Percentiles rank a stretch among this genome's conserved stretches.
These are phyloP conservation scores for Arenaria interpres DNA, from an alignment of 2,113 vertebrate species.

Conservation along the genomic window DNA sequence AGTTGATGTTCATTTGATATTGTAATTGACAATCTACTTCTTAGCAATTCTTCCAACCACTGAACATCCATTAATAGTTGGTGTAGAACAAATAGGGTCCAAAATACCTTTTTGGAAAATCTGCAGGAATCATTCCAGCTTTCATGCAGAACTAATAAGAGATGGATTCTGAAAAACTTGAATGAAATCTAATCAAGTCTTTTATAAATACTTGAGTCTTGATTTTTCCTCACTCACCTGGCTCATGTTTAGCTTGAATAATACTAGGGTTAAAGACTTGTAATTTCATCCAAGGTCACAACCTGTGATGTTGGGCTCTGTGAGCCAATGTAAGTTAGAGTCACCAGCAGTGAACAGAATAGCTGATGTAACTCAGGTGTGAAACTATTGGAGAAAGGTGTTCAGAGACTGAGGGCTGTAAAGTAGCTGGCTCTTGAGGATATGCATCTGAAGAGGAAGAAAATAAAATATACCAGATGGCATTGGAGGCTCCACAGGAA, in stretches of 20 bases:
- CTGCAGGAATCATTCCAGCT: neutral
- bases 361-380: neutral
- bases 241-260: neutral
- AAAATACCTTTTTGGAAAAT: neutral
- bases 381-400: neutral
- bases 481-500: slow-evolving; percentile 29
- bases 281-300: neutral
- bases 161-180: neutral
- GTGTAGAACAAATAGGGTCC: neutral
- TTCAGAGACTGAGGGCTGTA: neutral
- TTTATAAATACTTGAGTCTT: neutral
- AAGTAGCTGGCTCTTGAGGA: slow-evolving; percentile 44
- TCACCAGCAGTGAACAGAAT: neutral
- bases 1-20: neutral
- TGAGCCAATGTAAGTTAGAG: neutral
- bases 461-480: slow-evolving; percentile 67
- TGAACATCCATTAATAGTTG: neutral
- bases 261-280: neutral
- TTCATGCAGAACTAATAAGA: neutral
- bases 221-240: neutral
- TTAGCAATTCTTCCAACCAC: neutral
- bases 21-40: neutral
- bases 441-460: slow-evolving; percentile 35
- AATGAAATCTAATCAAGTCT: neutral
- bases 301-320: neutral